These are phyloP conservation scores for Alcedo quadribrachys DNA, from an alignment of 2,797 vertebrate species.

Conservation along the genomic window DNA sequence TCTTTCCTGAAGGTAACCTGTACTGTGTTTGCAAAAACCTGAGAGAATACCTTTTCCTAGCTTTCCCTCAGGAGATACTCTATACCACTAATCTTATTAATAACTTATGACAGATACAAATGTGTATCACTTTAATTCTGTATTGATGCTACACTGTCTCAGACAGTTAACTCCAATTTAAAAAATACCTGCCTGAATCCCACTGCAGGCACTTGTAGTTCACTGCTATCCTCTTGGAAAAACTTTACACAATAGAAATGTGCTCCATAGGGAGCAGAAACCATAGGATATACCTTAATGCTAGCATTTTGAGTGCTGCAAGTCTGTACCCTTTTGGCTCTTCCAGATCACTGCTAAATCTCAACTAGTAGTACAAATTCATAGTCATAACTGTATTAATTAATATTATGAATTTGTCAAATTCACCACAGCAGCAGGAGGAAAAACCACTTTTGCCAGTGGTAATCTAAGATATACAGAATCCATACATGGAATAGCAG, in stretches of 20 bases:
- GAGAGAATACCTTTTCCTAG: not conserved
- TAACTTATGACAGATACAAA: not conserved
- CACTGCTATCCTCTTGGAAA: not conserved
- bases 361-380: not conserved
- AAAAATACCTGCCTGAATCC: not conserved
- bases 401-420: not conserved
- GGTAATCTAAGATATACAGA: not conserved
- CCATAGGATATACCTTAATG: not conserved
- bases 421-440: not conserved
- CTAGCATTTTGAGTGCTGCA: not conserved
- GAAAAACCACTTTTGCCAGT: not conserved
- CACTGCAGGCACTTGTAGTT: not conserved
- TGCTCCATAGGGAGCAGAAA: not conserved
- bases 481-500: not conserved
- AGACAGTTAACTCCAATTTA: not conserved
- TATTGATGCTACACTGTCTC: not conserved
- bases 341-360: not conserved
- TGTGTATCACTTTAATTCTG: not conserved
- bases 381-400: not conserved
- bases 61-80: not conserved
- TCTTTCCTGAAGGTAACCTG: slow-evolving; percentile 4
- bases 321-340: not conserved
- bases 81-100: not conserved
- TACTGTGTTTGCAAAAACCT: not conserved
- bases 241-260: not conserved